Base-by-base conservation (phyloP, 2,888 invertebrate genomes). In the Tineola bisselliella region DNA sequence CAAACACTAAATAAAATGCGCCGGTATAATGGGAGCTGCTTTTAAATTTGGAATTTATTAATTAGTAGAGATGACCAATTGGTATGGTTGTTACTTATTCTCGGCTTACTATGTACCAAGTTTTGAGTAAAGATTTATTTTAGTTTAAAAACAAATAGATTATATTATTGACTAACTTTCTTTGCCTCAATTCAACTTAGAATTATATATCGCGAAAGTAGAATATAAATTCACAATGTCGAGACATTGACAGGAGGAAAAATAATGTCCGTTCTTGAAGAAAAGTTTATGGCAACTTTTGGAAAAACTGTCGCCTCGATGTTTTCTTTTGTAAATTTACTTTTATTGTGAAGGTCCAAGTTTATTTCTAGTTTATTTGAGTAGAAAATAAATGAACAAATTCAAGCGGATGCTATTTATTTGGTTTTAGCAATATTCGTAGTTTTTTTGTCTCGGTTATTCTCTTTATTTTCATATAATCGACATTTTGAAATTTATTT, bases 221-320 rank as follows among this genome's bases (percentile, higher is more conserved):
- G 48, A 13, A 15, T 48, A 58, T 58, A 58, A 58, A 58, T 58
- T 33, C 33, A 58, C 33, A 58, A 33, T 58, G 58, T 58, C 58
- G 13, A 58, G 17, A 33, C 58, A 58, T 58, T 58, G 58, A 58
- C 58, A 58, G 58, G 10, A 13, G 58, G 30, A 25, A 58, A 58
- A 58, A 19, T 33, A 58, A 58, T 33, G 58, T 33, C 13, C 13
- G 15, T 33, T 19, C 58, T 58, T 58, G 6, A 8, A 8, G 5
- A 30, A 19, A 33, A 58, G 33, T 58, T 58, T 31, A 19, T 10
- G 4, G n/a, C 13, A 56, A 58, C n/a, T 19, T 58, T 33, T 12
- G 58, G 48, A 15, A 58, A 58, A 58, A 58, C 58, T 58, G 58
- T 33, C 33, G 31, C 17, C 58, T 58, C 15, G 33, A 10, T 58